A percentile compares a stretch with the other conserved stretches of the same genome.
These are phyloP conservation scores for Peromyscus melanophrys DNA, from an alignment of 2,797 vertebrate species.

Conservation along the genomic window DNA sequence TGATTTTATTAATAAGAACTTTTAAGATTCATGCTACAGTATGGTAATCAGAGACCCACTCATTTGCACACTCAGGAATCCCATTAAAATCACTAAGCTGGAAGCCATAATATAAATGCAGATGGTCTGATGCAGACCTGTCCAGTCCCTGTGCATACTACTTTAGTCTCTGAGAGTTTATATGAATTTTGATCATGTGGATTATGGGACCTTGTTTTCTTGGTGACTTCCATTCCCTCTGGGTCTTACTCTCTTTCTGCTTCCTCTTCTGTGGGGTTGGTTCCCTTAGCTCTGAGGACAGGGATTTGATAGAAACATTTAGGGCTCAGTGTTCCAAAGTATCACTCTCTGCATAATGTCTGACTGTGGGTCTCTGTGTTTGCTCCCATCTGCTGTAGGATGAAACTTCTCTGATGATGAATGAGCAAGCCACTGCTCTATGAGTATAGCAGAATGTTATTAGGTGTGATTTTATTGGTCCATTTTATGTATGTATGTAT, in stretches of 20 bases:
- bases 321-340: neutral
- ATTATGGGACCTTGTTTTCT: neutral
- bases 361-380: neutral
- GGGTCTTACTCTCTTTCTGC: neutral
- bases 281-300: neutral
- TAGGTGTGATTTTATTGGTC: neutral
- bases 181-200: neutral
- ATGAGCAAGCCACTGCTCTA: neutral
- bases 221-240: neutral
- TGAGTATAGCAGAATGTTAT: neutral
- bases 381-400: neutral
- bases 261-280: no score
- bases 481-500: neutral
- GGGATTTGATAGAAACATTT: neutral
- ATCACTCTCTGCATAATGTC: neutral
- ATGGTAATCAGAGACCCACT: neutral
- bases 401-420: neutral
- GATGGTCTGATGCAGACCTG: neutral
- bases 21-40: no score
- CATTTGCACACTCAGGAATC: neutral
- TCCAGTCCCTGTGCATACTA: fast-evolving
- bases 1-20: no score
- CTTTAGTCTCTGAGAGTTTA: neutral
- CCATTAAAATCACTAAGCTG: neutral
- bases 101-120: neutral